phyloP scores from a whole-genome alignment of 2,113 vertebrate genomes.

The Mormyrus lacerda region DNA sequence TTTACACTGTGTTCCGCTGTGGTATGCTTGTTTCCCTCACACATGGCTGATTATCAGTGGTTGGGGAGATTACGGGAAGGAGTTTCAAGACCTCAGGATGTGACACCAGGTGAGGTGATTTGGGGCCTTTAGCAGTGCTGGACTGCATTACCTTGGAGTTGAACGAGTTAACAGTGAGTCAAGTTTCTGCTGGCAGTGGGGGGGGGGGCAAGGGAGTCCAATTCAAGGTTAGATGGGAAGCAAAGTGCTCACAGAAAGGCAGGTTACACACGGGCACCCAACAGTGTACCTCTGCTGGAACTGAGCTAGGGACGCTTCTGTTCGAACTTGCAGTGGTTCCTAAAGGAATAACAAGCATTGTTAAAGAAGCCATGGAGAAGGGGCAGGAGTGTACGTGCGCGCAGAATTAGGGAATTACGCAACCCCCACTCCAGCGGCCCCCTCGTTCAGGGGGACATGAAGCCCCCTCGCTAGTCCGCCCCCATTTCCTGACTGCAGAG shows the following conservation, averaged over 20 bases:
- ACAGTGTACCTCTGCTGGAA: constrained; percentile 8
- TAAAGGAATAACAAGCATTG: background rate
- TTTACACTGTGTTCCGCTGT: background rate
- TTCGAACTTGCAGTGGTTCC: background rate
- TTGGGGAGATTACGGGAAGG: background rate
- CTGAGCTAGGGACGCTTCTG: background rate
- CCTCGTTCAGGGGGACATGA: background rate
- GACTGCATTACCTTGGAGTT: background rate
- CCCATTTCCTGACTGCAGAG: background rate
- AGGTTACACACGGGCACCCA: background rate
- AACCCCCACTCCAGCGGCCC: background rate
- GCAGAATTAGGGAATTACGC: background rate
- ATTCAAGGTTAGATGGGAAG: background rate
- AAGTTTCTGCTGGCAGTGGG: background rate
- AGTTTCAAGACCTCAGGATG: background rate
- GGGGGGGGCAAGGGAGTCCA: background rate
- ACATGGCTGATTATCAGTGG: background rate
- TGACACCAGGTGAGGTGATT: background rate
- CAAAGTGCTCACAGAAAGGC: background rate
- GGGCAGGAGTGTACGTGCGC: background rate
- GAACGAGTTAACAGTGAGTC: background rate
- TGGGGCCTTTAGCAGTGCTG: background rate
- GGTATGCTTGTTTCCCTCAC: background rate
- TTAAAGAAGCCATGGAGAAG: background rate
- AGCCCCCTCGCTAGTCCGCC: background rate